Conservation (phyloP, 2,113 vertebrate species). For the Motacilla tschutschensis region DNA sequence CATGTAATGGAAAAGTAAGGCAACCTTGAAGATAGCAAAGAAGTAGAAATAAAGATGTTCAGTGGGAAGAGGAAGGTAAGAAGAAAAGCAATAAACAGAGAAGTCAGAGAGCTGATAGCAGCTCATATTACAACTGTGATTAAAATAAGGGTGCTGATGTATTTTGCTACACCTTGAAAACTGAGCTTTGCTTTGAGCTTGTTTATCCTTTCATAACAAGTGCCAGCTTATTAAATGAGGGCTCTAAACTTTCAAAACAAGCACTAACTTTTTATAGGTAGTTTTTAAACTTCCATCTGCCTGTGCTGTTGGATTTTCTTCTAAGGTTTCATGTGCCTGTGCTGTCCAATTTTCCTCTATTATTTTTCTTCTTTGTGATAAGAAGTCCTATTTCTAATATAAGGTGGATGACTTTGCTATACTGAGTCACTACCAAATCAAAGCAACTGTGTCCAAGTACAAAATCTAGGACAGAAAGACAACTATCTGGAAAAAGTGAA, state of each 20-base stretch:
- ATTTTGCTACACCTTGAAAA: neutral
- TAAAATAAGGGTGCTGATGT: neutral
- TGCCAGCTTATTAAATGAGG: neutral
- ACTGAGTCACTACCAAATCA: neutral
- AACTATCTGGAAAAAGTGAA: slow-evolving; percentile 1
- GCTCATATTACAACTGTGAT: neutral
- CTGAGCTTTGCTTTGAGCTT: neutral
- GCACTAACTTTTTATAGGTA: neutral
- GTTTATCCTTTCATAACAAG: neutral
- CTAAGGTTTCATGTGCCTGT: neutral
- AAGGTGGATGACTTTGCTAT: slow-evolving; percentile 22
- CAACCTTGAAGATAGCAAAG: neutral
- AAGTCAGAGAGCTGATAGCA: neutral
- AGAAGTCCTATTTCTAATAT: slow-evolving; percentile 9
- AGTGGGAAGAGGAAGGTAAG: neutral
- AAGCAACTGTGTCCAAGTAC: neutral
- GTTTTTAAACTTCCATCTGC: neutral
- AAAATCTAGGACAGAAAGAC: neutral
- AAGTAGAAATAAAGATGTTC: neutral
- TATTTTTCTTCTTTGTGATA: neutral
- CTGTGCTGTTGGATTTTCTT: neutral
- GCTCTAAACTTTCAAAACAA: neutral
- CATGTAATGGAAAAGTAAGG: neutral
- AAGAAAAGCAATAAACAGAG: neutral
- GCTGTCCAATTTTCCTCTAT: neutral